Evolutionary conservation across 2,113 vertebrate species (phyloP).

Genomic region (Tetrao urogallus): DNA sequence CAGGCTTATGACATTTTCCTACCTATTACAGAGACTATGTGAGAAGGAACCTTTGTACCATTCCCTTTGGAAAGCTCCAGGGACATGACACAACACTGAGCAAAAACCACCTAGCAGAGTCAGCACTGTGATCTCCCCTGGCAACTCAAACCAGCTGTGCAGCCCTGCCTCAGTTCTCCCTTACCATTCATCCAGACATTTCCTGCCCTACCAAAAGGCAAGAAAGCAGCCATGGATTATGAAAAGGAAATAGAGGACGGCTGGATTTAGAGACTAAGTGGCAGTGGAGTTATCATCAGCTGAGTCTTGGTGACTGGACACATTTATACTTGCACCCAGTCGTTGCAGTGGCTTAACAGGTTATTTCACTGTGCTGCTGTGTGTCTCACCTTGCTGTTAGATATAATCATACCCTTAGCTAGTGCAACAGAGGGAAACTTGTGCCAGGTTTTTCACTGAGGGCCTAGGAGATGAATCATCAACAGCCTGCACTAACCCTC

Average conservation of each 20-base stretch:
- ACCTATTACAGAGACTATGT: not conserved
- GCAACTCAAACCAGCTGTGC: not conserved
- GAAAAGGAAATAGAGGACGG: not conserved
- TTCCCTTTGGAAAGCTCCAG: conserved; percentile 12
- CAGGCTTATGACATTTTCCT: not conserved
- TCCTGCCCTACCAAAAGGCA: not conserved
- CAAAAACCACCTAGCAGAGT: conserved; percentile 2
- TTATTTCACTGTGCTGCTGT: not conserved
- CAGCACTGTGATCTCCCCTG: not conserved
- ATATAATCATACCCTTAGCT: not conserved
- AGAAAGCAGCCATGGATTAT: not conserved
- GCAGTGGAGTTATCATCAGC: not conserved
- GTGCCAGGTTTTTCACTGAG: not conserved
- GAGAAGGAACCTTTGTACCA: conserved; percentile 23
- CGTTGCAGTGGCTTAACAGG: not conserved
- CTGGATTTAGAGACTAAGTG: not conserved
- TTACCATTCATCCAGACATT: not conserved
- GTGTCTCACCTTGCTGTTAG: not conserved
- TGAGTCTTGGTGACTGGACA: not conserved
- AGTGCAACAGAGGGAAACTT: not conserved
- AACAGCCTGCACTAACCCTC: not conserved
- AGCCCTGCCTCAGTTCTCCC: not conserved
- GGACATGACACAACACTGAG: not conserved
- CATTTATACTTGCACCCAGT: not conserved
- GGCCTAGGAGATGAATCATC: not conserved